phyloP scores from a whole-genome alignment of 2,888 invertebrate genomes.

The Neria commutata region DNA sequence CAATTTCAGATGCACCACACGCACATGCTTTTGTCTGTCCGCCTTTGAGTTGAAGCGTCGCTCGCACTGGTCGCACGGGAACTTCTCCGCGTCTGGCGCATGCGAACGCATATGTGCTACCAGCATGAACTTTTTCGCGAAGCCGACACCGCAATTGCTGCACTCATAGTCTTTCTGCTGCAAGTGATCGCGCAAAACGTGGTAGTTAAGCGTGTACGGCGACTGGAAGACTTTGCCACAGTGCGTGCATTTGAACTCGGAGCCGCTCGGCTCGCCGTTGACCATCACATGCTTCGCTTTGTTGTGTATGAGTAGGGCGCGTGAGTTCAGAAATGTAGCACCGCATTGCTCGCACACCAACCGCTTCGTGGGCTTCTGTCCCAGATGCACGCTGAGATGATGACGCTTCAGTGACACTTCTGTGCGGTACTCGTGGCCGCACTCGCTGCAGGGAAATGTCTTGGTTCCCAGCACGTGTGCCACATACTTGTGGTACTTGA shows the following conservation, averaged over 20 bases:
- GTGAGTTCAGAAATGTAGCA: slow-evolving; percentile 23
- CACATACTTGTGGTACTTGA: slow-evolving; percentile 25
- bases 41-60: slow-evolving; percentile 45
- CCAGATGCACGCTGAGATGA: slow-evolving; percentile 21
- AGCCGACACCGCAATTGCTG: slow-evolving; percentile 26
- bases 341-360: slow-evolving; percentile 32
- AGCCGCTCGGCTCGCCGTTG: too few relatives aligned
- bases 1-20: slow-evolving; percentile 30
- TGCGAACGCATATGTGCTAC: slow-evolving; percentile 31
- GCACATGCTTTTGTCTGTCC: slow-evolving; percentile 30
- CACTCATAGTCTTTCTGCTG: slow-evolving; percentile 30
- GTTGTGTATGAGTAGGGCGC: slow-evolving; percentile 19
- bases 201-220: too few relatives aligned
- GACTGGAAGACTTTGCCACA: too few relatives aligned
- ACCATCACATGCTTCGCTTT: slow-evolving; percentile 21
- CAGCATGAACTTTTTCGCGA: slow-evolving; percentile 29
- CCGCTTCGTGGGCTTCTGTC: slow-evolving; percentile 5
- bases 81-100: slow-evolving; percentile 31
- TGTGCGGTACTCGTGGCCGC: slow-evolving; percentile 28
- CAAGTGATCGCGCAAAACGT: slow-evolving; percentile 24
- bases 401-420: slow-evolving; percentile 22
- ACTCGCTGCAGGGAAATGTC: slow-evolving; percentile 16
- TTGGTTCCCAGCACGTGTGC: slow-evolving; percentile 17
- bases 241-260: too few relatives aligned
- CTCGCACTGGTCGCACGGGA: slow-evolving; percentile 46